Percentiles rank a stretch among this genome's conserved stretches.
These are phyloP conservation scores for Oasisia sp. DNA, from an alignment of 2,888 invertebrate species.

Conservation along the genomic window DNA sequence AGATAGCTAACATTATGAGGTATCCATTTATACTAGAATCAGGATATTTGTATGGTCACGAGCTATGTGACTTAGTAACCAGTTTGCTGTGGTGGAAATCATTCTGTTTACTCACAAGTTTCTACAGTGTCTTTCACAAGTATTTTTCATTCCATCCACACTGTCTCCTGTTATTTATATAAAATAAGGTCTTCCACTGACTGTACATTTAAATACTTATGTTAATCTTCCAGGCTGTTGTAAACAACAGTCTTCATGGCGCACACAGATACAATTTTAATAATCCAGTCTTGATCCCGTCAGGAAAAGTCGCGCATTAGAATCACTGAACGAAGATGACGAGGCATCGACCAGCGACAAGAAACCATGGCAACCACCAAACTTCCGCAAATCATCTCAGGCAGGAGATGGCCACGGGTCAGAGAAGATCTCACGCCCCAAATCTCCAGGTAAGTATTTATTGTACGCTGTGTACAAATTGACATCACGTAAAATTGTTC, in stretches of 20 bases:
- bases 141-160: too few relatives aligned
- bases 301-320: conserved; percentile 4
- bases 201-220: too few relatives aligned
- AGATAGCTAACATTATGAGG: too few relatives aligned
- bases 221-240: too few relatives aligned
- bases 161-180: too few relatives aligned
- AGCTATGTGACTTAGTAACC: too few relatives aligned
- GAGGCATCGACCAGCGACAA: background rate
- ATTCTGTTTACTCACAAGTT: too few relatives aligned
- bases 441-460: conserved; percentile 4
- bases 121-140: too few relatives aligned
- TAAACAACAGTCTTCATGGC: background rate
- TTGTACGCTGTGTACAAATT: background rate
- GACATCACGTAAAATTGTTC: background rate
- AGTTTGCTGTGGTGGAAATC: too few relatives aligned
- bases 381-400: background rate
- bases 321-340: background rate
- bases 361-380: conserved; percentile 11
- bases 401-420: background rate
- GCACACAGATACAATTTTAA: background rate
- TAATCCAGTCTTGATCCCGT: background rate
- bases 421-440: background rate
- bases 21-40: too few relatives aligned
- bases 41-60: too few relatives aligned
- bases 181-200: too few relatives aligned